Conservation (phyloP, 1,140 invertebrate species). For the Linepithema humile region DNA sequence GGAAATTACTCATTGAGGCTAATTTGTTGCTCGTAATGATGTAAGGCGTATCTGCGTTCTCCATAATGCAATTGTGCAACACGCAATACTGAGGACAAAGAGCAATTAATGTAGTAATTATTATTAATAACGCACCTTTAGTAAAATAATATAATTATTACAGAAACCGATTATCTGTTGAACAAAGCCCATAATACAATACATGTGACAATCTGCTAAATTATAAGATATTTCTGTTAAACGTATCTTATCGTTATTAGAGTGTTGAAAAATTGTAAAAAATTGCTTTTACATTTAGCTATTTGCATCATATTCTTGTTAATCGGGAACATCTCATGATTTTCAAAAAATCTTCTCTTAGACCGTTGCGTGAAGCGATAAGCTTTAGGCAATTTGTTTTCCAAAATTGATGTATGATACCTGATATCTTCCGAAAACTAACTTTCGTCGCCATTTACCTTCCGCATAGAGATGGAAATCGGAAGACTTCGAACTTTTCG, state of each 20-base stretch:
- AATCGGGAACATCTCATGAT: neutral
- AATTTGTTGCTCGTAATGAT: neutral
- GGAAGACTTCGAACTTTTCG: conserved; percentile 1
- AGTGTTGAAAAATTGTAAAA: neutral
- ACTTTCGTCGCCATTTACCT: conserved; percentile 14
- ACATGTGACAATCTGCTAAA: neutral
- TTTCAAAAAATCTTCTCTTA: neutral
- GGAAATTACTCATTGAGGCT: conserved; percentile 6
- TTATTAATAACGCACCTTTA: neutral
- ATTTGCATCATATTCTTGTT: neutral
- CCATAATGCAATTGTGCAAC: neutral
- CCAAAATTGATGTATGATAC: conserved; percentile 3
- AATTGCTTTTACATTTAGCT: neutral
- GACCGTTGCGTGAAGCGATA: neutral
- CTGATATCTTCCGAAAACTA: conserved; percentile 9
- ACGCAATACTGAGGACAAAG: neutral
- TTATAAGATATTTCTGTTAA: neutral
- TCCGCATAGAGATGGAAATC: conserved; percentile 19
- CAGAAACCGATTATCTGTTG: neutral
- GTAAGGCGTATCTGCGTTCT: conserved; percentile 1
- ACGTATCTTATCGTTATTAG: neutral
- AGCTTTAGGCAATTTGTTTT: neutral
- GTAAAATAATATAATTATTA: conserved; percentile 15
- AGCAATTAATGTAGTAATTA: neutral
- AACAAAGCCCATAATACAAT: neutral